Percentiles rank a stretch among this genome's conserved stretches.
Evolutionary conservation across 2,797 vertebrate genomes (phyloP).

Genomic region (Poecile montanus): DNA sequence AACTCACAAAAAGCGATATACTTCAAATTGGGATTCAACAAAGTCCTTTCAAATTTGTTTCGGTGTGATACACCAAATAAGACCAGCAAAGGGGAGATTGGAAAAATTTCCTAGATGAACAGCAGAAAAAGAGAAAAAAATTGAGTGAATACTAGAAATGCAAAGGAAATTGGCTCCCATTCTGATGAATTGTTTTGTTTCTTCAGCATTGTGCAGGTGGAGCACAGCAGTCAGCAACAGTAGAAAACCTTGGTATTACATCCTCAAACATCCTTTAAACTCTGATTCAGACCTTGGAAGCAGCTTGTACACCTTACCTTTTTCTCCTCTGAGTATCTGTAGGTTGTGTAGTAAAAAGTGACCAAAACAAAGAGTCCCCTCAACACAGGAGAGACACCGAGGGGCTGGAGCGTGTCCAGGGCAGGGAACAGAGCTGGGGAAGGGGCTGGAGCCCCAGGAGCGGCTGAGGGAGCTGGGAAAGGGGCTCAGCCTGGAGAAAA

Average conservation of each 20-base stretch:
- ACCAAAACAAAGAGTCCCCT: not conserved
- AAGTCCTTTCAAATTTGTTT: not conserved
- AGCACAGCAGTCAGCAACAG: not conserved
- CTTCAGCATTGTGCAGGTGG: not conserved
- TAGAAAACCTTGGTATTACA: not conserved
- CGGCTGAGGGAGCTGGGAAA: not conserved
- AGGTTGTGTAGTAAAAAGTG: not conserved
- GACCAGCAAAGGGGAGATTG: not conserved
- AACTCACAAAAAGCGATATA: not conserved
- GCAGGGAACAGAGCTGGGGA: fast-evolving
- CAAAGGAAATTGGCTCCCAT: not conserved
- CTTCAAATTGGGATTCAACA: not conserved
- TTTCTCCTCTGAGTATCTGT: not conserved
- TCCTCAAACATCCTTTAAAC: not conserved
- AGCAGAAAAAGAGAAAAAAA: not conserved
- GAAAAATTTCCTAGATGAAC: not conserved
- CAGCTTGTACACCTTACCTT: fast-evolving
- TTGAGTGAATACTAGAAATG: not conserved
- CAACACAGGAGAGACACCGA: fast-evolving
- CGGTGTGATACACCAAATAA: fast-evolving
- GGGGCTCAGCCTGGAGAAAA: not conserved
- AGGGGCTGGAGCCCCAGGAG: not conserved
- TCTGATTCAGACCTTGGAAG: not conserved
- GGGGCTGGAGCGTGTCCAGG: not conserved
- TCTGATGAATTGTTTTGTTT: not conserved